Evolutionary conservation across 1,140 invertebrate genomes (phyloP).

Genomic region (Sitophilus oryzae): DNA sequence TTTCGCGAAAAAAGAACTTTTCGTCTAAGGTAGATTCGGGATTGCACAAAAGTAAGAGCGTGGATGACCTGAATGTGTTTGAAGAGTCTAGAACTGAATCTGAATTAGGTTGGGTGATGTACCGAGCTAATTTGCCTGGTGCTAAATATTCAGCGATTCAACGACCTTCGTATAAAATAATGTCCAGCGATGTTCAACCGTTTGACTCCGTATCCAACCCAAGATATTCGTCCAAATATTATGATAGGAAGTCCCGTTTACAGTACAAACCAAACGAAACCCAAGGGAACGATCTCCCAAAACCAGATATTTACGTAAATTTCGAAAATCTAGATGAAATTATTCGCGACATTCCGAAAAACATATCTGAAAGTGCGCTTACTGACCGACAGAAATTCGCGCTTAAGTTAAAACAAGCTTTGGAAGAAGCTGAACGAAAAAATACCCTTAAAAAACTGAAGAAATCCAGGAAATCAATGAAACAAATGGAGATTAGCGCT

Average conservation of each 20-base stretch:
- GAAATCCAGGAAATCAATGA: slow-evolving; percentile 20
- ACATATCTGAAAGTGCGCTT: slow-evolving; percentile 20
- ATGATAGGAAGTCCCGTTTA: too few relatives aligned
- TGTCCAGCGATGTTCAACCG: slow-evolving; percentile 23
- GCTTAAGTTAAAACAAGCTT: slow-evolving; percentile 24
- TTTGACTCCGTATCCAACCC: slow-evolving; percentile 27
- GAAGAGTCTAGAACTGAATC: slow-evolving; percentile 12
- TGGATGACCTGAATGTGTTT: slow-evolving; percentile 20
- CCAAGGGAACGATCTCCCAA: slow-evolving; percentile 1
- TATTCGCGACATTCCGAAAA: slow-evolving; percentile 22
- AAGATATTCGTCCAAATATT: slow-evolving; percentile 17
- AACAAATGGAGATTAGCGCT: slow-evolving; percentile 27
- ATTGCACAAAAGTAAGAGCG: slow-evolving; percentile 13
- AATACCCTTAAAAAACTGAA: slow-evolving; percentile 24
- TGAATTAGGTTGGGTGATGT: background rate
- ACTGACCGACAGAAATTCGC: slow-evolving; percentile 34
- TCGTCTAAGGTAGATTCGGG: background rate
- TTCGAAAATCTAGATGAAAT: slow-evolving; percentile 31
- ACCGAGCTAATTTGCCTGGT: slow-evolving; percentile 13
- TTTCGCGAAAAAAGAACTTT: too few relatives aligned
- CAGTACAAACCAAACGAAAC: background rate
- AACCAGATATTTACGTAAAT: slow-evolving; percentile 20
- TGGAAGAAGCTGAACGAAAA: slow-evolving; percentile 31
- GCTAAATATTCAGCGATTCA: background rate
- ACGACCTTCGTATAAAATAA: slow-evolving; percentile 6